Evolutionary conservation across 2,888 invertebrate species (phyloP), one percentile per base, ranked within the genome.

Genomic region (Oxyteleia sp.): DNA sequence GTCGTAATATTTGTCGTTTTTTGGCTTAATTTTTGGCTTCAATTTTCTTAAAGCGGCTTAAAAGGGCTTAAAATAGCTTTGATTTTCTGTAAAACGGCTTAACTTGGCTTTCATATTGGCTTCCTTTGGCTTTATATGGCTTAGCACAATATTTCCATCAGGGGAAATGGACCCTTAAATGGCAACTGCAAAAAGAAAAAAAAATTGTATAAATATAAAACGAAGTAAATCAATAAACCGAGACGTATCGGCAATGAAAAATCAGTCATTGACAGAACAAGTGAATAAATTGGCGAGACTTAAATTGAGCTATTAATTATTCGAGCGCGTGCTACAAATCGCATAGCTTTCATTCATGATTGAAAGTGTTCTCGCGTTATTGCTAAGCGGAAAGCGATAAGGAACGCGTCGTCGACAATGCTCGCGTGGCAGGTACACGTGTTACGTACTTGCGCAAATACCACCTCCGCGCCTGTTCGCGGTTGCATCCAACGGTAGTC

Each of bases 391-490:
- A 82, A 80, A 64, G 63, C 59, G 68, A 84, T 82, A 80, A 84
- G 72, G 61, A 64, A 29, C 72, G 41, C 72, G 78, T 71, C 82
- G 68, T 51, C 55, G 69, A 82, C 82, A 82, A 82, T 75, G 57
- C 79, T 80, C 69, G 81, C 85, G 81, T 84, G 85, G 84, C 85
- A 85, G 83, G 71, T 85, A 83, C 85, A 84, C 83, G 85, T 85
- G 85, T 85, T 71, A 68, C 45, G 66, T 74, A 78, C 83, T 85
- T 81, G 82, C 85, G 78, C 74, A 81, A 83, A 83, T 64, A 74
- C 80, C 75, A 75, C 79, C 83, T 83, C 43, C 80, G 68, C 63
- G 49, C 18, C 26, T 16, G 20, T 23, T 38, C 11, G 43, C 15
- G 18, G n/a, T 69, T 55, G 53, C 41, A 45, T 59, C 18, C 15